phyloP scores from a whole-genome alignment of 2,888 invertebrate species.

The Euplexia lucipara region DNA sequence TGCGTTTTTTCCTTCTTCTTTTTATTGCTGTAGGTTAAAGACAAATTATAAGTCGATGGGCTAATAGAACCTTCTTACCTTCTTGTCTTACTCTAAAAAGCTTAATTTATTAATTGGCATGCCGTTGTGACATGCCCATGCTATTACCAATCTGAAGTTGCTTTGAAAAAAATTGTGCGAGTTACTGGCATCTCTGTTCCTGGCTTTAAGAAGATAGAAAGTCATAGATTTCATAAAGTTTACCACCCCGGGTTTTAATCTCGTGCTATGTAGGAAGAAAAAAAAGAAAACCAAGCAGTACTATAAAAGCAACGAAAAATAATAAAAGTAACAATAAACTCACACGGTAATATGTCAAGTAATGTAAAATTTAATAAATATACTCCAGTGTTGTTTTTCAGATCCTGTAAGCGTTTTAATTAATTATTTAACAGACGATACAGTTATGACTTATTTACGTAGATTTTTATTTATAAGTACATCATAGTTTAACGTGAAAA shows the following conservation, averaged over 20 bases:
- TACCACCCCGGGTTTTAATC: background rate
- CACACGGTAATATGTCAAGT: constrained; percentile 21
- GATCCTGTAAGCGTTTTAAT: constrained; percentile 14
- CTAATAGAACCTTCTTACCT: background rate
- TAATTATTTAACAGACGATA: constrained; percentile 5
- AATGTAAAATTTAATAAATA: constrained; percentile 27
- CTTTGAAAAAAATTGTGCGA: too few species aligned
- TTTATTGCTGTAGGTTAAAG: constrained; percentile 18
- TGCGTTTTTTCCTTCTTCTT: background rate
- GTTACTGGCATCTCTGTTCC: too few species aligned
- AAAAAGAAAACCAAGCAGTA: constrained; percentile 9
- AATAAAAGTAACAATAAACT: constrained; percentile 29
- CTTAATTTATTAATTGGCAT: background rate
- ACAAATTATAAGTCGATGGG: background rate
- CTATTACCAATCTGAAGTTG: too few species aligned
- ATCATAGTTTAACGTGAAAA: background rate
- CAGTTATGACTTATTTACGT: background rate
- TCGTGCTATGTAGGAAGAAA: background rate
- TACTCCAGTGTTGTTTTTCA: constrained; percentile 1
- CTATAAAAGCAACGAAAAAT: constrained; percentile 9
- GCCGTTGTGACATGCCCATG: too few species aligned
- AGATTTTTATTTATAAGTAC: background rate
- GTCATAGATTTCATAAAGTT: background rate
- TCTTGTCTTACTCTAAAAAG: background rate
- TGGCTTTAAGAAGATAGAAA: background rate